Evolutionary conservation across 2,113 vertebrate genomes (phyloP).

Genomic region (Mixornis gularis): DNA sequence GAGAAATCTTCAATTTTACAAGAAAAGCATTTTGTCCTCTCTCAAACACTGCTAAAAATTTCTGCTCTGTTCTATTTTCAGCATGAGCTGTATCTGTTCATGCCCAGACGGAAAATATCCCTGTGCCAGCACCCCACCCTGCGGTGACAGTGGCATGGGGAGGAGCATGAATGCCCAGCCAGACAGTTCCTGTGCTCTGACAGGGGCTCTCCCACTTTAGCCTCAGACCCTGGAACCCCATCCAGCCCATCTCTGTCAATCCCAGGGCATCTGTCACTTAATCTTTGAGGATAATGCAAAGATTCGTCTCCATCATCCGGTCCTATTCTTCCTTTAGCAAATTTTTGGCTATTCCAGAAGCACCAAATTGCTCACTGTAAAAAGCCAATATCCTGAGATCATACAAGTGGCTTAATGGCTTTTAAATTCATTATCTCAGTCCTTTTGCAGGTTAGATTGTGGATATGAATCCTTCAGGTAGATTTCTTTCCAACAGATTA

Average conservation of each 20-base stretch:
- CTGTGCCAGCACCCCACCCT: background rate
- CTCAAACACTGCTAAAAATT: background rate
- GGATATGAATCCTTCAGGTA: background rate
- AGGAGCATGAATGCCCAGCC: fast-evolving
- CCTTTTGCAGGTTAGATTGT: background rate
- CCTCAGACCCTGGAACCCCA: background rate
- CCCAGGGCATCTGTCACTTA: background rate
- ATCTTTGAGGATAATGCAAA: background rate
- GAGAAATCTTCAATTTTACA: background rate
- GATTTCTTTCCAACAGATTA: background rate
- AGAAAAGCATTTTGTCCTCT: background rate
- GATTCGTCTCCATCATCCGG: background rate
- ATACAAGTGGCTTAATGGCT: background rate
- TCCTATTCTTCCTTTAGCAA: background rate
- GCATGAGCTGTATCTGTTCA: background rate
- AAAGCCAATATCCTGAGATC: background rate
- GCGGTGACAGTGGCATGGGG: fast-evolving
- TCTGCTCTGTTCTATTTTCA: background rate
- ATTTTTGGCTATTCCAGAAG: background rate
- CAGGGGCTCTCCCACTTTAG: background rate
- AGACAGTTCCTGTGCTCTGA: background rate
- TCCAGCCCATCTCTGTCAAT: too few relatives aligned
- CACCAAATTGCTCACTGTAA: background rate
- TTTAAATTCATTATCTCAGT: background rate
- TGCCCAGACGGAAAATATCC: background rate